Conservation (phyloP, 2,113 vertebrate genomes). For the Nyctereutes procyonoides region DNA sequence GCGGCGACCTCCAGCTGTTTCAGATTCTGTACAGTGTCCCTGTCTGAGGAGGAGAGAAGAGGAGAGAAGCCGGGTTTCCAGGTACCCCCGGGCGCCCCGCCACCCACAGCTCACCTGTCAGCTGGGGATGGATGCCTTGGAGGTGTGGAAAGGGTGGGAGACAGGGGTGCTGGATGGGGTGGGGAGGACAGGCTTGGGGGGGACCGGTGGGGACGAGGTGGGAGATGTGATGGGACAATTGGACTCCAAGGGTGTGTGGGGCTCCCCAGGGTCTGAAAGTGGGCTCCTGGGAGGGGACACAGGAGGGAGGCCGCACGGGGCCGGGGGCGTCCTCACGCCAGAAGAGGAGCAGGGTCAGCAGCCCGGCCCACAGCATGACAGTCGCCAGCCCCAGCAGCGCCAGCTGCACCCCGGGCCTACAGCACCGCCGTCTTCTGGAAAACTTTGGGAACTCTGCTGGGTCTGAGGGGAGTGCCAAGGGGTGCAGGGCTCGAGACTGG, state of each 20-base stretch:
- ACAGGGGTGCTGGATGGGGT: fast-evolving
- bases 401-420: background rate
- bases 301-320: fast-evolving
- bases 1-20: slow-evolving; percentile 14
- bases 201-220: no score
- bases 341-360: slow-evolving; percentile 68
- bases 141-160: background rate
- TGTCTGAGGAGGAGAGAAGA: slow-evolving; percentile 12
- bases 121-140: background rate
- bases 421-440: background rate
- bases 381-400: slow-evolving; percentile 22
- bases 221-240: background rate
- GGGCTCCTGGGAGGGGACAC: background rate
- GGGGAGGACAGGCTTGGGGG: background rate
- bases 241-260: background rate
- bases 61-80: background rate
- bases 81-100: background rate
- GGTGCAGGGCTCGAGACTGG: background rate
- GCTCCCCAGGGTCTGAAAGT: background rate
- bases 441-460: background rate
- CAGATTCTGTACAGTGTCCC: slow-evolving; percentile 44
- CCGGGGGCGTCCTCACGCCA: slow-evolving; percentile 72
- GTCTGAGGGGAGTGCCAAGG: fast-evolving
- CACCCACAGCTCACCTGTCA: background rate
- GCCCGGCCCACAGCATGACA: background rate